Evolutionary conservation across 2,888 invertebrate species (phyloP), one percentile per base, ranked within the genome.

Genomic region (Scaptomyza polygonia): DNA sequence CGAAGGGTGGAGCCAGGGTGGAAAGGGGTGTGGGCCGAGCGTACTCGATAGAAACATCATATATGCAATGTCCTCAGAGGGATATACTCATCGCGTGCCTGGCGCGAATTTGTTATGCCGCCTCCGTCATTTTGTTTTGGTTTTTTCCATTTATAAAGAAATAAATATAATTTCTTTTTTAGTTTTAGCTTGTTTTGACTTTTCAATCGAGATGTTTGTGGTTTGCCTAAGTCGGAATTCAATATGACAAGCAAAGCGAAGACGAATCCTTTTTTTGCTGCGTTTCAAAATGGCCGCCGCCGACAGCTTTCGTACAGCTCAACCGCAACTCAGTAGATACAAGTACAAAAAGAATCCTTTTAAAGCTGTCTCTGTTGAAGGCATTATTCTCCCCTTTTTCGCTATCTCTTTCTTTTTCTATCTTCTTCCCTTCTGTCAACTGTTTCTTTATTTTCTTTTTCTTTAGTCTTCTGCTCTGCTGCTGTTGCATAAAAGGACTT

Each of bases 321-420:
- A 56, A 56, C 47, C 56, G n/a, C n/a, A n/a, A n/a, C n/a, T n/a
- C n/a, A n/a, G n/a, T n/a, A n/a, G n/a, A n/a, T n/a, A n/a, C n/a
- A n/a, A n/a, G n/a, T n/a, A 44, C 74, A 73, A 88, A 77, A 76
- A 70, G 87, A 86, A 87, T 88, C 83, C 86, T 88, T 80, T 83
- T 57, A 14, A 44, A 52, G 25, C 52, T 27, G 52, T 30, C 44
- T 51, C 36, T 52, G 18, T 12, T 39, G 12, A 32, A 32, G 12
- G 32, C 32, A 12, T 5, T 32, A 32, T 32, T 32, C 32, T 47
- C 16, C 34, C 51, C 42, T 30, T 11, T 34, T n/a, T 42, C 34
- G 32, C 39, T 16, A 40, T 36, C 29, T 43, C n/a, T 40, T 32
- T 29, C 27, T 42, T 18, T n/a, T n/a, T n/a, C n/a, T n/a, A n/a